Percentiles rank a stretch among this genome's conserved stretches.
Conservation (phyloP, 2,888 invertebrate genomes). For the Megamerina dolium region DNA sequence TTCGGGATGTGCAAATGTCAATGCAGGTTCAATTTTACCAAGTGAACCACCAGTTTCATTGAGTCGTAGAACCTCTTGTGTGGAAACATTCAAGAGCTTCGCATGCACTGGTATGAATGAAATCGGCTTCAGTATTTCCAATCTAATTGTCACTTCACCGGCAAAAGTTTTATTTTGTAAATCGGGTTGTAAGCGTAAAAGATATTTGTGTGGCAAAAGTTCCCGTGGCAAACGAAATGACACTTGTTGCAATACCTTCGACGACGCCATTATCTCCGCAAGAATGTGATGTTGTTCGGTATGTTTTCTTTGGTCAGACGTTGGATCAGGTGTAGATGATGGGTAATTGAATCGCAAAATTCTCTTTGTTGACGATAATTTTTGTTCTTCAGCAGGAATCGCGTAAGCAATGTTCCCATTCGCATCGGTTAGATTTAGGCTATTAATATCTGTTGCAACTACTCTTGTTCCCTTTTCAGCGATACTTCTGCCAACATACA, state of each 20-base stretch:
- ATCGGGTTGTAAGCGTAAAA: conserved; percentile 59
- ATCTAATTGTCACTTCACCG: conserved; percentile 55
- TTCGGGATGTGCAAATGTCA: conserved; percentile 39
- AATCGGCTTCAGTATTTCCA: conserved; percentile 49
- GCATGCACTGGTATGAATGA: conserved; percentile 52
- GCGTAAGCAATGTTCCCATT: not conserved
- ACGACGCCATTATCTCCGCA: conserved; percentile 34
- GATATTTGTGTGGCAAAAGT: conserved; percentile 58
- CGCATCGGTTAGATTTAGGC: no score
- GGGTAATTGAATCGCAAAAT: conserved; percentile 21
- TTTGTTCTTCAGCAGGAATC: conserved; percentile 8
- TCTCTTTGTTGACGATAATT: conserved; percentile 23
- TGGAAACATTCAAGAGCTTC: conserved; percentile 50
- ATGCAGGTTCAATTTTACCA: conserved; percentile 26
- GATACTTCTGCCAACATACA: conserved; percentile 44
- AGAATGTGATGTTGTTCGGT: conserved; percentile 16
- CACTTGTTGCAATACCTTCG: conserved; percentile 41
- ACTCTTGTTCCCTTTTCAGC: conserved; percentile 23
- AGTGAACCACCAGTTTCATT: conserved; percentile 28
- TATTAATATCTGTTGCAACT: no score
- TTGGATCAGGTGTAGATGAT: conserved; percentile 3
- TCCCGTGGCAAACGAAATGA: conserved; percentile 56
- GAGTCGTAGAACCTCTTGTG: conserved; percentile 45
- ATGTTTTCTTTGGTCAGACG: conserved; percentile 7
- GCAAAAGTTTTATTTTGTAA: conserved; percentile 55